These are phyloP conservation scores for Pocillopora meandrina DNA, from an alignment of 92 coral and sea anemone species.

Conservation along the genomic window DNA sequence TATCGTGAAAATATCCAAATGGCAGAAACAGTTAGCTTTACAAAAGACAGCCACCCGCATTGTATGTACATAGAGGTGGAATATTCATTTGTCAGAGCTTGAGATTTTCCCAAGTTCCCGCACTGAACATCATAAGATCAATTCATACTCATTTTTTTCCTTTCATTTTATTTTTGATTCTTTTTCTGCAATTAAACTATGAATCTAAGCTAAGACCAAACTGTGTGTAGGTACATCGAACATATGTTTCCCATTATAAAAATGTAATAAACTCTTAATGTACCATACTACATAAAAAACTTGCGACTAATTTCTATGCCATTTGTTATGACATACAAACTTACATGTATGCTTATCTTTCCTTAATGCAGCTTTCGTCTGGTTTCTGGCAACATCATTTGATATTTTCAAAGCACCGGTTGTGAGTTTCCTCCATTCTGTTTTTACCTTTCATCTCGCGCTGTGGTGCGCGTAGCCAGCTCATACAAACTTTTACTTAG, in stretches of 20 bases:
- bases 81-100: not conserved
- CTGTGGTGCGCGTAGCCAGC: not conserved
- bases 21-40: not conserved
- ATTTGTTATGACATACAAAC: too few relatives aligned
- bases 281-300: too few relatives aligned
- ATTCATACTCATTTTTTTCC: too few relatives aligned
- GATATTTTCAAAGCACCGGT: not conserved
- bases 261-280: too few relatives aligned
- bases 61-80: slow-evolving; percentile 4
- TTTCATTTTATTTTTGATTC: too few relatives aligned
- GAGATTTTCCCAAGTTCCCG: not conserved
- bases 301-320: too few relatives aligned
- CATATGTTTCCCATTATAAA: too few relatives aligned
- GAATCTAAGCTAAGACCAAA: too few relatives aligned
- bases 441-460: not conserved
- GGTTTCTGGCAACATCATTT: not conserved
- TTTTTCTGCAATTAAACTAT: too few relatives aligned
- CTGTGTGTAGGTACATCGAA: too few relatives aligned
- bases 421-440: not conserved
- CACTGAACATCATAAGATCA: too few relatives aligned
- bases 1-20: not conserved
- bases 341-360: too few relatives aligned
- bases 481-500: not conserved
- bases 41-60: not conserved
- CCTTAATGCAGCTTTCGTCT: not conserved